phyloP scores from a whole-genome alignment of 2,888 invertebrate species.

The Gastrophysa polygoni region DNA sequence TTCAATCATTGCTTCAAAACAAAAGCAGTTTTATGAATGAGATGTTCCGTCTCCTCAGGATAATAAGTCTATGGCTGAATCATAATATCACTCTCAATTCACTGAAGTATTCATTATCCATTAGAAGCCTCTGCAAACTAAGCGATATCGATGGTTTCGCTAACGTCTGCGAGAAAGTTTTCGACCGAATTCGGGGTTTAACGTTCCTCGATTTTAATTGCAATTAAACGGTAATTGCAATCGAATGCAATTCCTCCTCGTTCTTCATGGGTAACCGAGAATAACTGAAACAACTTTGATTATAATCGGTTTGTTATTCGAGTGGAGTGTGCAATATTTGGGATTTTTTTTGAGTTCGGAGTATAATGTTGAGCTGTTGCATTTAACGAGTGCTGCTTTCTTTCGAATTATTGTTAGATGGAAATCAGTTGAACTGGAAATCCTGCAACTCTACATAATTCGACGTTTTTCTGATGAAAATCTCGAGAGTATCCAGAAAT shows the following conservation, averaged over 20 bases:
- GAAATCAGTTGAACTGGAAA: not conserved
- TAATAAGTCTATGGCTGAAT: no score
- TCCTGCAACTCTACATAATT: not conserved
- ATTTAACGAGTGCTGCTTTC: not conserved
- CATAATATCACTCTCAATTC: not conserved
- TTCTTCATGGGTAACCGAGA: conserved; percentile 46
- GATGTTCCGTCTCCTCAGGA: no score
- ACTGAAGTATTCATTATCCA: not conserved
- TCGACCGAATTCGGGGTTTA: conserved; percentile 38
- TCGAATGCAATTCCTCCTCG: conserved; percentile 47
- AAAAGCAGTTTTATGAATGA: no score
- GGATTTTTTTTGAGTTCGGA: not conserved
- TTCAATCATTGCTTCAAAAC: no score
- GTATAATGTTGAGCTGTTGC: not conserved
- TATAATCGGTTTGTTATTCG: conserved; percentile 44
- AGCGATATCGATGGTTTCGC: conserved; percentile 34
- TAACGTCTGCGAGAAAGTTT: conserved; percentile 45
- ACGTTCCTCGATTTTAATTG: conserved; percentile 52
- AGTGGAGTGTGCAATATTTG: conserved; percentile 32
- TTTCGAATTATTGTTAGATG: not conserved
- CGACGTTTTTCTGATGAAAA: no score
- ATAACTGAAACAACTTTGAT: conserved; percentile 50
- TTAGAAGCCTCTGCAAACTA: not conserved
- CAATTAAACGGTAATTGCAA: conserved; percentile 54
- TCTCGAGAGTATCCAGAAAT: no score